Base-by-base conservation (phyloP, 1,140 invertebrate species). In the Eumaeus atala region DNA sequence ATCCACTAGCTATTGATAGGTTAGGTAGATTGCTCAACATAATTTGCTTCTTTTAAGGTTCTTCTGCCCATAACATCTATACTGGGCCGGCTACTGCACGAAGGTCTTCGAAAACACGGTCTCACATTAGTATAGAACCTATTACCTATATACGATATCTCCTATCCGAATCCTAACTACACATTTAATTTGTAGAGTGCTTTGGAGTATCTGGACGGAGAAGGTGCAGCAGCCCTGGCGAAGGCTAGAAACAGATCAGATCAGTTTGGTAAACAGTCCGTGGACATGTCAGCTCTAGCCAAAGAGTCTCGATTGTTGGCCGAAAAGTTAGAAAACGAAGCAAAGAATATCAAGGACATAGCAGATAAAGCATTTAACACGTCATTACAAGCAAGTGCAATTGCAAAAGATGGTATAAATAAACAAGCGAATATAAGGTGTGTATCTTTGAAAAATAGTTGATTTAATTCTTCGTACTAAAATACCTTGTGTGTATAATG, bases 281-380 rank as follows among this genome's bases (percentile, higher is more conserved):
- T 94, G 17, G 92, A 95, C 66, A 98, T 98, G 94, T 96, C 96
- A 0, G 89, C 92, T 11, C 95, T 98, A 44, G 96, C 97, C 0
- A 91, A 95, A 55, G 93, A 97, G 75, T 95, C 97, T 3, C 90
- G 96, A 16, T 78, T 91, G 10, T 69, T 95, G 2, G 95, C 95
- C 1, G 93, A 97, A 62, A 88, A 91, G 85, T 91, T 93, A 57
- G 92, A 91, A 70, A 90, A 92, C 3, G 92, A 96, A 67, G 95
- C 95, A 0, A 90, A 92, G 38, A 91, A 92, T 59, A 95, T 98
- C 57, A 90, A 92, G 61, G 88, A 90, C 28, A 89, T 94, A 48
- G 95, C 95, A 1, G 92, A 94, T 58, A 92, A 93, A 63, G 96
- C 96, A 0, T 90, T 92, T 48, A 95, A 96, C 68, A 94, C 92